Percentiles rank a stretch among this genome's conserved stretches.
Conservation (phyloP, 2,888 invertebrate genomes). For the Patella caerulea region DNA sequence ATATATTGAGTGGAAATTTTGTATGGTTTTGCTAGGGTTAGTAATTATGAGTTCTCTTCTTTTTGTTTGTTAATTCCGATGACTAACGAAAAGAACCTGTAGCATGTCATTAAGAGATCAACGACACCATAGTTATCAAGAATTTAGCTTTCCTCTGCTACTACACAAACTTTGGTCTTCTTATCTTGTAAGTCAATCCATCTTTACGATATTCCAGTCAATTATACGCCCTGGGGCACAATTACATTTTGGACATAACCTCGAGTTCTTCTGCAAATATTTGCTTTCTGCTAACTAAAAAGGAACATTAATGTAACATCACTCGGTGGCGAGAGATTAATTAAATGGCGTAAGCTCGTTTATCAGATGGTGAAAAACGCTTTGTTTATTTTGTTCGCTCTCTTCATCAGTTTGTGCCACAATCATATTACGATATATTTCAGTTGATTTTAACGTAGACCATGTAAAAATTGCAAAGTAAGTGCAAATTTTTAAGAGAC, state of each 20-base stretch:
- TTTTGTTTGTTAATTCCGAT: too few species aligned
- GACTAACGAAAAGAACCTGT: too few species aligned
- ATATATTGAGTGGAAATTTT: too few species aligned
- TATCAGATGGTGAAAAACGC: conserved; percentile 15
- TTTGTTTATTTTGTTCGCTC: conserved; percentile 21
- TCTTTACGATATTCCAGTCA: not conserved
- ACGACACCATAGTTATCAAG: too few species aligned
- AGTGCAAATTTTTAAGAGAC: too few species aligned
- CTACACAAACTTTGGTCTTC: conserved; percentile 18
- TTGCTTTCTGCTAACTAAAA: conserved; percentile 23
- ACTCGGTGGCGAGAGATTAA: conserved; percentile 20
- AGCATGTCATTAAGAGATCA: too few species aligned
- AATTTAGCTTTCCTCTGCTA: not conserved
- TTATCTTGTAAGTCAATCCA: conserved; percentile 25
- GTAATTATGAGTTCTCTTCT: too few species aligned
- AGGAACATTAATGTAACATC: conserved; percentile 25
- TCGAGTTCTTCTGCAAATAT: conserved; percentile 17
- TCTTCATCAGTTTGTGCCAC: not conserved
- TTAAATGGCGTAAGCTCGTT: conserved; percentile 17
- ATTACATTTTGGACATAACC: conserved; percentile 12
- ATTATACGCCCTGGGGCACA: conserved; percentile 5
- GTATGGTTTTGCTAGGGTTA: too few species aligned
- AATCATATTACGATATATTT: too few species aligned
- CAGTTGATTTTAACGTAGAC: too few species aligned
- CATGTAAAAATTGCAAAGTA: too few species aligned